Evolutionary conservation across 2,113 vertebrate genomes (phyloP), one percentile per base, ranked within the genome.

Genomic region (Sphyrna mokarran): DNA sequence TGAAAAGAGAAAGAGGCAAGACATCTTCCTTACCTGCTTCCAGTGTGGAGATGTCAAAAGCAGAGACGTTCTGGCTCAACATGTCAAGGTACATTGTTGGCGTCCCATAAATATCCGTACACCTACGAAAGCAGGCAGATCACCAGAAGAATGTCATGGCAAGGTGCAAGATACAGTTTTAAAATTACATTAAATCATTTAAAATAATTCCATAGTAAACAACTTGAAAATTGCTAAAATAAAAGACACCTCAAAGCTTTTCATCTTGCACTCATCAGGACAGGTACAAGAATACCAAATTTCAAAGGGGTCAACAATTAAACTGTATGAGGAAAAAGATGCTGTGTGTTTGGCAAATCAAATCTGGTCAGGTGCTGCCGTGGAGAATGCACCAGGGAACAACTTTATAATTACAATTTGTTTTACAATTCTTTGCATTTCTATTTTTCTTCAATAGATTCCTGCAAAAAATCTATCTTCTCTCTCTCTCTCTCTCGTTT

Each of bases 71-170:
- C 96, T 99, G 98, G 95, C 96, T 97, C 40, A 99, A 72, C 96
- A 99, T 97, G 96, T 99, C 99, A 83, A 99, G 97, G 9, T 96
- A 99, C 99, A 99, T 99, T 78, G 99, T 99, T 0, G 99, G 99
- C 0, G 99, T 99, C 70, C 99, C 99, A 0, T 98, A 98, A 48
- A 98, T 0, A 96, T 96, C 48, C 8, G 97, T 97, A 96, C 98
- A 99, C 80, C 98, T 98, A 96, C 80, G 26, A 40, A 6, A 58
- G 40, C 5, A 95, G 37, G 96, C 96, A 96, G 96, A 96, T 37
- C 11, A 95, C 48, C 69, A 70, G 13, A 68, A 43, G 69, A 14
- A 43, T 37, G 61, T 66, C 87, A 90, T 3, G 61, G 29, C 43
- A 87, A 54, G 48, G 5, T 54, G 48, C 48, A 54, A 54, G 48